phyloP scores from a whole-genome alignment of 2,888 invertebrate genomes.

The Galeruca laticollis region DNA sequence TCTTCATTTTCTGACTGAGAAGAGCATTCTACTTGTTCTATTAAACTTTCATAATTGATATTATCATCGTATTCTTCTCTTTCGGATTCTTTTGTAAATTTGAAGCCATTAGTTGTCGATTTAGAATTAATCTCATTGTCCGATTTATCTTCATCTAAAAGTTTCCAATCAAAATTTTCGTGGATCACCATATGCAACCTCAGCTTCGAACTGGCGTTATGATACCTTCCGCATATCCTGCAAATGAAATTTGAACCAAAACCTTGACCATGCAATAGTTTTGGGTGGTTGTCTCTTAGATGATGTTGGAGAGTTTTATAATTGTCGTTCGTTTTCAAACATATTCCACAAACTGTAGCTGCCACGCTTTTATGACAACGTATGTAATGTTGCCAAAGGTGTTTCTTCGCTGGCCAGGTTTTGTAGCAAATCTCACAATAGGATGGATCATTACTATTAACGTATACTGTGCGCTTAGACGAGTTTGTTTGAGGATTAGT shows the following conservation, averaged over 20 bases:
- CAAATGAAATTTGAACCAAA: constrained; percentile 73
- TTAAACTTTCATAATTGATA: constrained; percentile 62
- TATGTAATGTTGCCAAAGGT: constrained; percentile 72
- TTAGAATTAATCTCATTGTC: constrained; percentile 27
- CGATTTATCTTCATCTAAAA: constrained; percentile 51
- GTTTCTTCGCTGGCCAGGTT: constrained; percentile 73
- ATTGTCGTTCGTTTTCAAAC: constrained; percentile 69
- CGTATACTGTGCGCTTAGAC: constrained; percentile 69
- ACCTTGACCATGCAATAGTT: constrained; percentile 67
- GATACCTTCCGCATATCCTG: constrained; percentile 68
- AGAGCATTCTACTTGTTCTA: constrained; percentile 60
- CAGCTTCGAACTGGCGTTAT: constrained; percentile 71
- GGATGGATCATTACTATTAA: constrained; percentile 67
- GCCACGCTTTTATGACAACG: constrained; percentile 71
- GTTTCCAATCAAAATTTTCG: constrained; percentile 65
- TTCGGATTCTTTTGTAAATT: constrained; percentile 45
- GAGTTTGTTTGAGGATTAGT: constrained; percentile 55
- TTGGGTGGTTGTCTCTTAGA: constrained; percentile 66
- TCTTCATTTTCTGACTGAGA: constrained; percentile 49
- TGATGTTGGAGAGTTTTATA: constrained; percentile 66
- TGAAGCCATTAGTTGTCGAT: constrained; percentile 42
- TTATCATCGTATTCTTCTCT: constrained; percentile 54
- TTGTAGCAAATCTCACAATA: constrained; percentile 72
- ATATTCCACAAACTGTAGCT: constrained; percentile 73
- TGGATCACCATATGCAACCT: constrained; percentile 72